A percentile compares a stretch with the other conserved stretches of the same genome.
These are phyloP conservation scores for Connochaetes taurinus DNA, from an alignment of 2,113 vertebrate species.

Conservation along the genomic window DNA sequence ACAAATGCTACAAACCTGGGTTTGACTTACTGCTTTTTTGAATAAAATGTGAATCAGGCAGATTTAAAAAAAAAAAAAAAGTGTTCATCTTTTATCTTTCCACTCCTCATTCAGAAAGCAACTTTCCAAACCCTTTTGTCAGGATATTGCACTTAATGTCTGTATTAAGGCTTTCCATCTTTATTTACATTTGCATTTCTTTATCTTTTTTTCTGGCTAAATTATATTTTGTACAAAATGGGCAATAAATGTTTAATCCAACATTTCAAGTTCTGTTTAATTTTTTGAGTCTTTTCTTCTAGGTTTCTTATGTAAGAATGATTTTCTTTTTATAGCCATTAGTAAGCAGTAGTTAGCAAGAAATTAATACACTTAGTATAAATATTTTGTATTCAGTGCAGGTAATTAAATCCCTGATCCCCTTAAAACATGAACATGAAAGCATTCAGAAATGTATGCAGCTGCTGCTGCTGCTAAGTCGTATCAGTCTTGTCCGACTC, in stretches of 20 bases:
- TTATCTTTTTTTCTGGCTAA: neutral
- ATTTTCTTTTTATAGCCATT: constrained; percentile 27
- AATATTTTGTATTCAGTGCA: neutral
- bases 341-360: constrained; percentile 1
- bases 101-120: neutral
- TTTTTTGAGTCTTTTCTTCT: constrained; percentile 26
- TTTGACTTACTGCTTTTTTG: neutral
- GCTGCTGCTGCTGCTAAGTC: no score
- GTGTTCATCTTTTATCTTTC: neutral
- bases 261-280: constrained; percentile 21
- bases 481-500: no score
- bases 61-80: neutral
- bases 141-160: neutral
- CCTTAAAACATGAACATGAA: neutral
- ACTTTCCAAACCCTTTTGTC: neutral
- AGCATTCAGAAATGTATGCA: neutral
- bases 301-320: neutral
- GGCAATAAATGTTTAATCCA: constrained; percentile 50
- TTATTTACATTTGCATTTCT: neutral
- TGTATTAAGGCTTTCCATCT: neutral
- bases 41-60: neutral
- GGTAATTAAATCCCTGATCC: neutral
- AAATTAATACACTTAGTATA: neutral
- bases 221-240: constrained; percentile 24
- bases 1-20: neutral